Evolutionary conservation across 2,888 invertebrate species (phyloP).

Genomic region (Drosophila pseudotalamancana): DNA sequence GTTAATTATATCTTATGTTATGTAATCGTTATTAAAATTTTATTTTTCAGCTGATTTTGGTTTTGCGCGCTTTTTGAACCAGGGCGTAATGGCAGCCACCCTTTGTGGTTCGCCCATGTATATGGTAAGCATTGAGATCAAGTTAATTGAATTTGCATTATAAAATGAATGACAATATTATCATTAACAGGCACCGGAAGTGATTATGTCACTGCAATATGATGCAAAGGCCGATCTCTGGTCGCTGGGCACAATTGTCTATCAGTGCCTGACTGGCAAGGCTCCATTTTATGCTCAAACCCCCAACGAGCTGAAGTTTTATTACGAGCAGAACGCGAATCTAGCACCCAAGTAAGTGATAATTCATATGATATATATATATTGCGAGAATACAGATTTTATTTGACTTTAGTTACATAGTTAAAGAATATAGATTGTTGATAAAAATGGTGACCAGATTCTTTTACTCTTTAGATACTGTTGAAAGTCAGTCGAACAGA

Average conservation of each 20-base stretch:
- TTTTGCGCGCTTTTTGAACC: conserved; percentile 98
- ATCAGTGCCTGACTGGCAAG: conserved; percentile 98
- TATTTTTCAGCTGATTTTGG: conserved; percentile 99
- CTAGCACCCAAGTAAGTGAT: conserved; percentile 92
- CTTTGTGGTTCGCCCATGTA: conserved; percentile 99
- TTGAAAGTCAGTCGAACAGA: too few relatives aligned
- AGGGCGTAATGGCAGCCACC: conserved; percentile 99
- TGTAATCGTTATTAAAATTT: background rate
- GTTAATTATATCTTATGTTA: background rate
- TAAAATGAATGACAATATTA: background rate
- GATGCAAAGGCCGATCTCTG: conserved; percentile 99
- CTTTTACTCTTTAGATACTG: too few relatives aligned
- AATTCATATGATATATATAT: background rate
- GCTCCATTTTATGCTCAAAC: conserved; percentile 99
- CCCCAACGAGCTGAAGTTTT: conserved; percentile 97
- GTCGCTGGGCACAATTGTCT: conserved; percentile 99
- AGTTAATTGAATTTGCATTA: background rate
- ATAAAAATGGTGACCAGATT: too few relatives aligned
- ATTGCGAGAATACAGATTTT: too few relatives aligned
- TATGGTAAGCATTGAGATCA: conserved; percentile 90
- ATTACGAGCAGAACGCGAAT: conserved; percentile 97
- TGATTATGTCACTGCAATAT: conserved; percentile 99
- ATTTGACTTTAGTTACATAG: too few relatives aligned
- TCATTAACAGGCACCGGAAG: conserved; percentile 93
- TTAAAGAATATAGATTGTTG: too few relatives aligned